Conservation (phyloP, 53 echinoderm and acorn worm species). For the Echinometra lucunter region DNA sequence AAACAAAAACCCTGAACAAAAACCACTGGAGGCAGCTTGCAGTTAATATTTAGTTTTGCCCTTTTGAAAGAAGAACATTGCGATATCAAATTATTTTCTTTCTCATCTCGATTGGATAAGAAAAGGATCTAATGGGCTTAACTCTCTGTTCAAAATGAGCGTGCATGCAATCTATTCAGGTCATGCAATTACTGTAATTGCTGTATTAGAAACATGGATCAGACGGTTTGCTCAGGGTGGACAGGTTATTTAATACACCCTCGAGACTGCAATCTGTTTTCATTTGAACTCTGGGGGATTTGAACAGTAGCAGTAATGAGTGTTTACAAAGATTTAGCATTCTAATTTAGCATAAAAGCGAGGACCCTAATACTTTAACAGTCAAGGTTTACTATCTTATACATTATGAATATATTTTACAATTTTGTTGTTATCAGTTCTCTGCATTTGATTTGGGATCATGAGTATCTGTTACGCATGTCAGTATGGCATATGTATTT, state of each 20-base stretch:
- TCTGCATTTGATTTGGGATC: too few relatives aligned
- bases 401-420: background rate
- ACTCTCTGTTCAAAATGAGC: background rate
- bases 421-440: too few relatives aligned
- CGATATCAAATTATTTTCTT: background rate
- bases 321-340: background rate
- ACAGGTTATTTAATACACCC: background rate
- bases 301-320: background rate
- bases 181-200: background rate
- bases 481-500: too few relatives aligned
- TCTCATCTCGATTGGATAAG: background rate
- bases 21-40: background rate
- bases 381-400: background rate
- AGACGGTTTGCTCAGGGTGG: background rate
- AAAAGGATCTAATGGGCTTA: slow-evolving; percentile 4
- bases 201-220: background rate
- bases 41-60: background rate
- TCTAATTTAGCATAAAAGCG: background rate
- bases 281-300: background rate
- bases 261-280: background rate
- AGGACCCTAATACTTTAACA: background rate
- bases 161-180: background rate
- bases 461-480: too few relatives aligned
- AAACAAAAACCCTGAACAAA: too few relatives aligned
- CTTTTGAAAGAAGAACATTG: background rate